These are phyloP conservation scores for Shargacucullia verbasci DNA, from an alignment of 2,888 invertebrate genomes.

Conservation along the genomic window DNA sequence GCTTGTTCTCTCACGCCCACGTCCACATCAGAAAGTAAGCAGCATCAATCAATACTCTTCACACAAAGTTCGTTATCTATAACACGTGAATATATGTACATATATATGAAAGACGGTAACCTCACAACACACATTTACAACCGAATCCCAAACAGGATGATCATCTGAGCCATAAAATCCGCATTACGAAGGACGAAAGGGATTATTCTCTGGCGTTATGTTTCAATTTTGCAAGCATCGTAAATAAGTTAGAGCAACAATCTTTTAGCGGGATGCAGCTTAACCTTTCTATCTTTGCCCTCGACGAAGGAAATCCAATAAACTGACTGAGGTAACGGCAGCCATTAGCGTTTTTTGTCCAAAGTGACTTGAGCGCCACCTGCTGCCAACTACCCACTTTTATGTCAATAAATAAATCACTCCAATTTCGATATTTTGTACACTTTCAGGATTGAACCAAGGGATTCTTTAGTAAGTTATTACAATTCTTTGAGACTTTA, in stretches of 20 bases:
- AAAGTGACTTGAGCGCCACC: constrained; percentile 52
- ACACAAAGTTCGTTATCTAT: constrained; percentile 9
- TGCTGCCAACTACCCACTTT: constrained; percentile 50
- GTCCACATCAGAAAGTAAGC: constrained; percentile 19
- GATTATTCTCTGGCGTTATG: constrained; percentile 46
- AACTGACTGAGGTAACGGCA: constrained; percentile 53
- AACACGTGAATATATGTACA: constrained; percentile 22
- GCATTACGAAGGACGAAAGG: constrained; percentile 46
- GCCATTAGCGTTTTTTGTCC: constrained; percentile 59
- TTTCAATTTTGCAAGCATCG: constrained; percentile 53
- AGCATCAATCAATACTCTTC: constrained; percentile 37
- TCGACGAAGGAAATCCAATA: constrained; percentile 58
- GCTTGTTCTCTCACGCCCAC: constrained; percentile 1
- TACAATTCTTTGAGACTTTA: too few relatives aligned
- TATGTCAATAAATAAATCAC: constrained; percentile 54
- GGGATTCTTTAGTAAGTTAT: constrained; percentile 1
- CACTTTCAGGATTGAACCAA: constrained; percentile 15
- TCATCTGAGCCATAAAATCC: constrained; percentile 50
- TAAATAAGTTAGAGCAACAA: constrained; percentile 52
- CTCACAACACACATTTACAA: constrained; percentile 33
- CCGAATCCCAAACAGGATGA: constrained; percentile 28
- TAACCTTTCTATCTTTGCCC: constrained; percentile 53
- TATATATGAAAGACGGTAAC: too few relatives aligned
- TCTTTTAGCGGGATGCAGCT: constrained; percentile 47
- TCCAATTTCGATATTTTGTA: constrained; percentile 11